These are phyloP conservation scores for Coelogynopora nodosa DNA, from an alignment of 2,888 invertebrate species.

Conservation along the genomic window DNA sequence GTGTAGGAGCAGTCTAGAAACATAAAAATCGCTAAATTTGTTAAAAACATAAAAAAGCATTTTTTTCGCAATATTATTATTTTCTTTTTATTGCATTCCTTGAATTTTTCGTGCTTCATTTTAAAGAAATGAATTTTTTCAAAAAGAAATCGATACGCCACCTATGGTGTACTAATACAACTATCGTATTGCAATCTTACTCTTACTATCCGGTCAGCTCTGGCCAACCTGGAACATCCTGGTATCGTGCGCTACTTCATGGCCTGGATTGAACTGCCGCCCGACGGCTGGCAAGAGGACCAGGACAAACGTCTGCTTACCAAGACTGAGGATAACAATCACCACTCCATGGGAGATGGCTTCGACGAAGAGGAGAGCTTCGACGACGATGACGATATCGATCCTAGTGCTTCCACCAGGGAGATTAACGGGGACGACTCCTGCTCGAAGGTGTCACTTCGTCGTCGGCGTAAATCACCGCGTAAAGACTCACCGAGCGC, in stretches of 20 bases:
- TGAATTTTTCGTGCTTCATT: no score
- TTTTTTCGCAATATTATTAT: no score
- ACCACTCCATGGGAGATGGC: not conserved
- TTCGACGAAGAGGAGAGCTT: not conserved
- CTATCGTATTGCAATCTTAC: no score
- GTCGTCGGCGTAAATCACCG: not conserved
- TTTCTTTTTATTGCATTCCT: no score
- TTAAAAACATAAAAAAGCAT: no score
- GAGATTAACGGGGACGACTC: no score
- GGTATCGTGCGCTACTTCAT: slow-evolving; percentile 92
- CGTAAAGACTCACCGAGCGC: no score
- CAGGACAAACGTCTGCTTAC: not conserved
- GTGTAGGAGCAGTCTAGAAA: no score
- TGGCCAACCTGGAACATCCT: slow-evolving; percentile 87
- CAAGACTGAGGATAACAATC: not conserved
- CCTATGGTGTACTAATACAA: no score
- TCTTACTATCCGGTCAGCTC: slow-evolving; percentile 61
- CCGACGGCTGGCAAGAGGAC: slow-evolving; percentile 63
- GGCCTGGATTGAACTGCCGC: slow-evolving; percentile 90
- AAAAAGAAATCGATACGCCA: no score
- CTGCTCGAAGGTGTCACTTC: not conserved
- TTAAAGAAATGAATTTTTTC: no score
- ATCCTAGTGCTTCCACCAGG: not conserved
- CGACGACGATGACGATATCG: not conserved
- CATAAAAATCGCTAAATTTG: no score